Conservation (phyloP, 2,888 invertebrate genomes). For the Tortricodes alternella region DNA sequence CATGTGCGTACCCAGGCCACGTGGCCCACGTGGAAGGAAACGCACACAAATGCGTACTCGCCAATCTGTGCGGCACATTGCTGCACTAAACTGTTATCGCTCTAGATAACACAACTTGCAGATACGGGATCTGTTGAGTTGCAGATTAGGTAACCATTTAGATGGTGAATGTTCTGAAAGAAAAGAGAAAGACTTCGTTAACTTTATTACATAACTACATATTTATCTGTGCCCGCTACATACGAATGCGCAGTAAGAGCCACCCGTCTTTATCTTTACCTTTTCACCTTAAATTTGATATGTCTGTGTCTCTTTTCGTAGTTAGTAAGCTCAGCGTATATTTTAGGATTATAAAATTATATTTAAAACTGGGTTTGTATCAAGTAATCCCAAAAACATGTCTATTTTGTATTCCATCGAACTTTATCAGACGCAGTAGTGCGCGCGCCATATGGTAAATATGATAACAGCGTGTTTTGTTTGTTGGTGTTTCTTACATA, state of each 20-base stretch:
- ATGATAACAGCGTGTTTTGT: slow-evolving; percentile 21
- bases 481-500: slow-evolving; percentile 11
- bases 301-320: too few species aligned
- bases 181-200: too few species aligned
- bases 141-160: too few species aligned
- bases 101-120: slow-evolving; percentile 14
- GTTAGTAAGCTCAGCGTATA: background rate
- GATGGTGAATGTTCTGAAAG: too few species aligned
- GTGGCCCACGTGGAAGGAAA: slow-evolving; percentile 66
- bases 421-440: slow-evolving; percentile 16
- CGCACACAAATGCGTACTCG: slow-evolving; percentile 48
- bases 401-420: background rate
- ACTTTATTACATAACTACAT: too few species aligned
- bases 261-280: too few species aligned
- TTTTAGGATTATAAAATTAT: background rate
- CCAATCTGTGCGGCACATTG: slow-evolving; percentile 78
- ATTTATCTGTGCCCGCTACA: too few species aligned
- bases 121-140: slow-evolving; percentile 3
- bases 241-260: too few species aligned
- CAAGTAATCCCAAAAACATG: background rate
- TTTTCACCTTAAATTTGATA: too few species aligned
- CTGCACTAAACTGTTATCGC: slow-evolving; percentile 30
- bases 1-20: slow-evolving; percentile 59
- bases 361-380: background rate
- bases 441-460: slow-evolving; percentile 14